Evolutionary conservation across 2,113 vertebrate genomes (phyloP).

Genomic region (Danio rerio): GRCz12tu NC_133193.1:40816501-40817000

Average conservation of each 20-base stretch:
- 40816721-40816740: not conserved
- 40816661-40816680: not conserved
- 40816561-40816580: too few species aligned
- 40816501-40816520: too few species aligned
- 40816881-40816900: slow-evolving; percentile 22
- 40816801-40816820: not conserved
- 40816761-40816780: not conserved
- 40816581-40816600: too few species aligned
- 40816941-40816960: not conserved
- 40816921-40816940: not conserved
- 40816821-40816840: not conserved
- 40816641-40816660: not conserved
- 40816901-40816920: not conserved
- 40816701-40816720: not conserved
- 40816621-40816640: not conserved
- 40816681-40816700: not conserved
- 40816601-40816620: too few species aligned
- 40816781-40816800: not conserved
- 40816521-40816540: too few species aligned
- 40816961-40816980: slow-evolving; percentile 12
- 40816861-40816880: slow-evolving; percentile 19
- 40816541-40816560: too few species aligned
- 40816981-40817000: slow-evolving; percentile 28
- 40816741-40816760: not conserved
- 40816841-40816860: not conserved